Base-by-base conservation (phyloP, 2,888 invertebrate genomes). In the Drosophila quasianomalipes region DNA sequence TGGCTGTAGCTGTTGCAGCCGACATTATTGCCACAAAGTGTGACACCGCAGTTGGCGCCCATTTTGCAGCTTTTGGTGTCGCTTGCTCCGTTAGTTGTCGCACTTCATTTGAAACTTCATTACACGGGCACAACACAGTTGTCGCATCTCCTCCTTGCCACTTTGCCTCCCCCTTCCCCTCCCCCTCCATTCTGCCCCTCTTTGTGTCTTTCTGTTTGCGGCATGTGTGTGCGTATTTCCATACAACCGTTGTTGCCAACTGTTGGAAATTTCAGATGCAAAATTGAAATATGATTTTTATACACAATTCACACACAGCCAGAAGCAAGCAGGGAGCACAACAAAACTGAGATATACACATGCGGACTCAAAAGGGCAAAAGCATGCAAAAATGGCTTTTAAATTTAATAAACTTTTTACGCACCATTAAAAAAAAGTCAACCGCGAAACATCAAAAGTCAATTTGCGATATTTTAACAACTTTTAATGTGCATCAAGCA, bases 321-420 rank as follows among this genome's bases (percentile, higher is more conserved):
- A 74, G 22, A 22, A 41, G 69, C 68, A 59, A 22, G 41, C 47
- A 16, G 22, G 22, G 1, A 16, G 47, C 9, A 26, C 16, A 47
- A 33, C 22, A 53, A 65, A 35, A 58, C 37, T 14, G 79, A 53
- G 41, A 68, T 47, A 52, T 52, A 83, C 61, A 22, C 41, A 35
- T 55, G 49, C 57, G 22, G n/a, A 58, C 19, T n/a, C 37, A 19
- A 51, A 35, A 39, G 1, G 35, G 19, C 49, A 44, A 47, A 12
- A 72, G 63, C 71, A 51, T 31, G 19, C 58, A 28, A 44, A 51
- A 70, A 69, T 69, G 85, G 74, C 80, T 85, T 86, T 70, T 90
- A 90, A 89, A 86, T 86, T 86, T 86, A 90, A 90, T 90, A 89
- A 89, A 90, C 89, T 90, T 90, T 90, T 90, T 86, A 90, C 90